These are phyloP conservation scores for Caranx ignobilis DNA, from an alignment of 2,113 vertebrate genomes.

Conservation along the genomic window DNA sequence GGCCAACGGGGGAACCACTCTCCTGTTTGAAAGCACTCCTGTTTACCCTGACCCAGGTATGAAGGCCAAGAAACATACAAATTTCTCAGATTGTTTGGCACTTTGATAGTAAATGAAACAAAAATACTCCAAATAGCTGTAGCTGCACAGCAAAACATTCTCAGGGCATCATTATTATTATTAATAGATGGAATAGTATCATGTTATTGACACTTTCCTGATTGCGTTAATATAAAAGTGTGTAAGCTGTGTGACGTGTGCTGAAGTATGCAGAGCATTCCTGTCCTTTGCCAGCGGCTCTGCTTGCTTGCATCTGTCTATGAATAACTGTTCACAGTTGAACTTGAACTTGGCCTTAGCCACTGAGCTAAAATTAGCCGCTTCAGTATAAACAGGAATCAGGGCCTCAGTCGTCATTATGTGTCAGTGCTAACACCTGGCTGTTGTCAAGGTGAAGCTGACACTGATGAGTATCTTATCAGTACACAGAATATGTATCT, in stretches of 20 bases:
- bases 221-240: neutral
- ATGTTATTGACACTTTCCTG: neutral
- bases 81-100: neutral
- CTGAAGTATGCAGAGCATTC: neutral
- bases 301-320: neutral
- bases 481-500: neutral
- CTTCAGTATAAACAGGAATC: slow-evolving; percentile 11
- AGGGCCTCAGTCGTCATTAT: neutral
- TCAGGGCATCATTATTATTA: neutral
- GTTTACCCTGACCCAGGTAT: slow-evolving; percentile 83
- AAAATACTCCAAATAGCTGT: neutral
- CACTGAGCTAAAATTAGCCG: slow-evolving; percentile 47
- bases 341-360: slow-evolving; percentile 19
- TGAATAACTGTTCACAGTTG: slow-evolving; percentile 49
- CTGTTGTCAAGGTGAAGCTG: slow-evolving; percentile 18
- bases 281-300: slow-evolving; percentile 1
- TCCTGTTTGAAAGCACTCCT: slow-evolving; percentile 88
- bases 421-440: neutral
- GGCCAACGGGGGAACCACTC: slow-evolving; percentile 87
- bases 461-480: neutral
- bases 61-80: neutral
- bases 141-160: neutral
- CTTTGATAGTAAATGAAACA: neutral
- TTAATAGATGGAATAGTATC: neutral
- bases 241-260: neutral